These are phyloP conservation scores for Oxytorus armatus DNA, from an alignment of 2,888 invertebrate genomes.

Conservation along the genomic window DNA sequence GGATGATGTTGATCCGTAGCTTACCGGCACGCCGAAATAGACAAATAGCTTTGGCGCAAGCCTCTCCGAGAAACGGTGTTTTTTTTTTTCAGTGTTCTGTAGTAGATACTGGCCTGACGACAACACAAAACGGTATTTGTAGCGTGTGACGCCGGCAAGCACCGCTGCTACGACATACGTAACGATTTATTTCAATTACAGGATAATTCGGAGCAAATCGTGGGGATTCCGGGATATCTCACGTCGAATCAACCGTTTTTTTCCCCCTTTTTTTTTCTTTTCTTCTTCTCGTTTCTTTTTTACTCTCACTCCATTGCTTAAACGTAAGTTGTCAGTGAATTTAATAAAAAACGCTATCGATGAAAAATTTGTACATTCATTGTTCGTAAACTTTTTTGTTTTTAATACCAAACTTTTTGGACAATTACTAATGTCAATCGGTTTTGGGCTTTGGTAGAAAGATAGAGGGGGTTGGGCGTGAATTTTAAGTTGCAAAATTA, in stretches of 20 bases:
- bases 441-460: no score
- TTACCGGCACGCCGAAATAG: constrained; percentile 61
- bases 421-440: no score
- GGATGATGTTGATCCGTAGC: constrained; percentile 55
- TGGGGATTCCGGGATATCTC: constrained; percentile 44
- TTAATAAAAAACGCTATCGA: no score
- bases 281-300: neutral
- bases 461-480: no score
- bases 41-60: constrained; percentile 59
- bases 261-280: constrained; percentile 17
- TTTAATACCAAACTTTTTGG: no score
- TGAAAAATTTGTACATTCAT: no score
- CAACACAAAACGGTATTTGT: constrained; percentile 35
- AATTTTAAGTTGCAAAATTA: no score
- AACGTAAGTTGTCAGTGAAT: no score
- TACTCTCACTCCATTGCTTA: no score
- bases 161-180: constrained; percentile 73
- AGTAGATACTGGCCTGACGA: constrained; percentile 29
- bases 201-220: constrained; percentile 76
- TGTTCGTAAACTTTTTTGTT: no score
- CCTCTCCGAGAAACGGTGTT: constrained; percentile 32
- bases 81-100: constrained; percentile 37
- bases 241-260: constrained; percentile 45
- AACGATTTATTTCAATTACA: constrained; percentile 81
- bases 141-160: constrained; percentile 63